Base-by-base conservation (phyloP, 2,113 vertebrate species). In the Epinephelus cyanopodus region DNA sequence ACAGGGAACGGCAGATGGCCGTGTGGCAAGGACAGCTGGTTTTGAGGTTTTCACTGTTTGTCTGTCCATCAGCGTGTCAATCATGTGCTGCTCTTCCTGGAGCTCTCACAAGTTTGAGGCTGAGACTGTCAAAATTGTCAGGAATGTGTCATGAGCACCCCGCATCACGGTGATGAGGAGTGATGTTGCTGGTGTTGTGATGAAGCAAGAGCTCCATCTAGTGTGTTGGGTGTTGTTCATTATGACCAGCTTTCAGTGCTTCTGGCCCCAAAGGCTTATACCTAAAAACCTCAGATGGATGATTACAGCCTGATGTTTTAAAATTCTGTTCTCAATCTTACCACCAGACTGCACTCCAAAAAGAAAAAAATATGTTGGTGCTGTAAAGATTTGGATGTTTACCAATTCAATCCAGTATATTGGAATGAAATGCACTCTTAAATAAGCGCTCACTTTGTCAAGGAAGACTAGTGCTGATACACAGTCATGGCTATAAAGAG, bases 151-250 rank as follows among this genome's bases (percentile, higher is more conserved):
- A 81, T 21, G 25, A 67, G 83, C 45, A 3, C 83, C 29, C 74
- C 48, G 79, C 27, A 54, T 79, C 77, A 50, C 56, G 23, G 54
- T 70, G 73, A 77, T 6, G 71, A 54, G 63, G 54, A 64, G 58
- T 2, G 23, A 8, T 47, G 58, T 4, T 53, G 13, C 2, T 21
- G 60, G 54, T 65, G 56, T 11, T 33, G 5, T 1, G 70, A 47
- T 81, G 88, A 92, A 74, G 64, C 90, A 84, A 88, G 64, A 92
- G 87, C 93, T 74, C 93, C 92, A 91, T 91, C 94, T 92, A 89
- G 91, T 90, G 94, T 37, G 42, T 8, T 1, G 53, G 15, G 29
- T 5, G 33, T 7, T 11, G 13, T 3, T 77, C 11, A 29, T 47
- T 13, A 23, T 18, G 14, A 29, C 3, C 47, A n/a, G 15, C 21